Evolutionary conservation across 2,797 vertebrate species (phyloP).

Genomic region (Enteromius mattozi): DNA sequence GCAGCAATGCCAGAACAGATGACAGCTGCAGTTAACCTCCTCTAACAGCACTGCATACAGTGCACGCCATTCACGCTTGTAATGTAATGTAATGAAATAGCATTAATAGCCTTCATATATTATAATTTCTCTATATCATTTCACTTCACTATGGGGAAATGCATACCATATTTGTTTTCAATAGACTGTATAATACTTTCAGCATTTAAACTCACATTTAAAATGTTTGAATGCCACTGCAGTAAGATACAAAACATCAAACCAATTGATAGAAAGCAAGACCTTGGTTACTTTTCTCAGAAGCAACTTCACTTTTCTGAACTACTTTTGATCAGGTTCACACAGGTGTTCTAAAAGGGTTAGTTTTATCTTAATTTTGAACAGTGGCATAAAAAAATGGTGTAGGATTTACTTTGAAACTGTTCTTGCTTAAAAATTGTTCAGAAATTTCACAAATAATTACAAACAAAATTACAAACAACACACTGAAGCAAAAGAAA

Average conservation of each 20-base stretch:
- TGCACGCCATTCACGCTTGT: conserved; percentile 40
- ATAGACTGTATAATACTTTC: neutral
- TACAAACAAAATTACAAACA: neutral
- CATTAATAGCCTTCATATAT: conserved; percentile 7
- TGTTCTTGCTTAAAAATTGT: neutral
- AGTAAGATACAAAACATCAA: neutral
- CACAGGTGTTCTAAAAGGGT: neutral
- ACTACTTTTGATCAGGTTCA: neutral
- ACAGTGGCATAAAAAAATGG: neutral
- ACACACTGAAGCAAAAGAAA: neutral
- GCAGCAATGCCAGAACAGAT: neutral
- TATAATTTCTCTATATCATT: neutral
- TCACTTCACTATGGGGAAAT: neutral
- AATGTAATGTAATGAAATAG: conserved; percentile 27
- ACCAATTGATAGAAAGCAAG: neutral
- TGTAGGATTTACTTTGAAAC: neutral
- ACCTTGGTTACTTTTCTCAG: neutral
- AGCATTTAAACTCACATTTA: neutral
- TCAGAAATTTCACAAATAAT: neutral
- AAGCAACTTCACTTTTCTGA: neutral
- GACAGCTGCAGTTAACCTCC: conserved; percentile 49
- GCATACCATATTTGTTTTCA: conserved; percentile 7
- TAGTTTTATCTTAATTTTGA: neutral
- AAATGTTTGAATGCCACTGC: neutral
- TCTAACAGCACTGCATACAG: conserved; percentile 33